A percentile compares a stretch with the other conserved stretches of the same genome.
Evolutionary conservation across 2,888 invertebrate genomes (phyloP).

Genomic region (Chrysodeixis includens): DNA sequence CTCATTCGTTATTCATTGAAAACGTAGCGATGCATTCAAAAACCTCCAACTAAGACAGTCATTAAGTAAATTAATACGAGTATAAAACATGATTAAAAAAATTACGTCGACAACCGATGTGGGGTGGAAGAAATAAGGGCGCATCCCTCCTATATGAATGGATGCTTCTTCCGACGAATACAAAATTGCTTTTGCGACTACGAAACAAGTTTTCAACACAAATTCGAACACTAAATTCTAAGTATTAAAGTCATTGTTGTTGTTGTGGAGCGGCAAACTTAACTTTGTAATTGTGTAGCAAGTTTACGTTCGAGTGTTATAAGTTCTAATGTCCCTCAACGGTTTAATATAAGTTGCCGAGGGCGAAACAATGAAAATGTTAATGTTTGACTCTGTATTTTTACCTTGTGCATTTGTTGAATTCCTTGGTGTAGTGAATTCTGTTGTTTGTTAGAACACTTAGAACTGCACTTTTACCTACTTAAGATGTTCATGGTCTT

Average conservation of each 20-base stretch:
- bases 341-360: conserved; percentile 82
- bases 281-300: conserved; percentile 78
- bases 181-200: conserved; percentile 49
- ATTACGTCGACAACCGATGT: conserved; percentile 81
- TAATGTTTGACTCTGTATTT: conserved; percentile 79
- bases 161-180: conserved; percentile 73
- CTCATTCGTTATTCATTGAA: conserved; percentile 88
- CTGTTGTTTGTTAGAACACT: conserved; percentile 42
- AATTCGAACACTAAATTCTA: conserved; percentile 57
- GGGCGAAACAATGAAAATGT: conserved; percentile 86
- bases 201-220: conserved; percentile 27
- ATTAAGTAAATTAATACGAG: conserved; percentile 88
- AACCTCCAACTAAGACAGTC: conserved; percentile 79
- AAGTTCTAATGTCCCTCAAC: conserved; percentile 85
- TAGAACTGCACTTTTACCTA: conserved; percentile 38
- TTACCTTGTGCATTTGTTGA: conserved; percentile 74
- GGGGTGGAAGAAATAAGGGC: conserved; percentile 73
- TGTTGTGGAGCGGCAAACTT: conserved; percentile 34
- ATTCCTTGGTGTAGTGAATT: conserved; percentile 46
- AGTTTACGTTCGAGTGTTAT: conserved; percentile 84
- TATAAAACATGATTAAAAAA: conserved; percentile 89
- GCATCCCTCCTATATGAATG: conserved; percentile 80
- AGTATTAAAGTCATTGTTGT: conserved; percentile 42
- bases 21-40: conserved; percentile 78
- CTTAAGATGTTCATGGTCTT: conserved; percentile 42